Evolutionary conservation across 2,797 vertebrate species (phyloP), one percentile per base, ranked within the genome.

Genomic region (Cephalopachus bancanus): DNA sequence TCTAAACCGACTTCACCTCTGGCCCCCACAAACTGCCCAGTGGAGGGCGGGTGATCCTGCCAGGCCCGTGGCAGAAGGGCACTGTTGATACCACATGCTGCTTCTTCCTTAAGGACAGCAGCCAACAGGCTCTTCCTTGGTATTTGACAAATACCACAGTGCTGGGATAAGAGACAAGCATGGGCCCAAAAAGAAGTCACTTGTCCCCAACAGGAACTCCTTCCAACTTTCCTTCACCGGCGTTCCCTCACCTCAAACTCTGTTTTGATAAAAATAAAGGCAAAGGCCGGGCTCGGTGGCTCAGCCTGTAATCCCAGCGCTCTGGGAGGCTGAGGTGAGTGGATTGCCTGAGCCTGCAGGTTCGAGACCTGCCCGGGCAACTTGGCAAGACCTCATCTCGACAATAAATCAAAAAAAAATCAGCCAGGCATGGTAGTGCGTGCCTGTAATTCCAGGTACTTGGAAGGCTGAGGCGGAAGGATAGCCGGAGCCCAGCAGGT

Each of bases 191-290:
- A 44, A 44, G 44, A 44, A 7, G 44, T 4, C 44, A 44, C 6
- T 44, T 44, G 44, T 44, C 44, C 44, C 9, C 0, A 37, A 2
- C 0, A 1, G 10, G 30, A 0, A 10, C 19, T 74, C 37, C 65
- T 60, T 79, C 85, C 65, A 57, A 12, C 67, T 2, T 14, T 22
- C 51, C 30, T 24, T n/a, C 14, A 17, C 17, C 62, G 7, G 2
- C 4, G n/a, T 2, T 16, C 30, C 49, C n/a, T 28, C 10, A 4
- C 49, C n/a, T 28, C 10, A 4, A 72, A 92, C 44, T 12, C 55
- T 20, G 6, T 84, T 44, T 5, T 53, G 81, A 57, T 1, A 10
- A 37, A 49, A 53, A 69, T 0, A 69, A 87, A 62, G n/a, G 57
- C 20, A 24, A 49, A 24, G 24, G 24, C 60, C 60, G 22, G 60